These are phyloP conservation scores for Balearica regulorum DNA, from an alignment of 2,797 vertebrate species.

Conservation along the genomic window DNA sequence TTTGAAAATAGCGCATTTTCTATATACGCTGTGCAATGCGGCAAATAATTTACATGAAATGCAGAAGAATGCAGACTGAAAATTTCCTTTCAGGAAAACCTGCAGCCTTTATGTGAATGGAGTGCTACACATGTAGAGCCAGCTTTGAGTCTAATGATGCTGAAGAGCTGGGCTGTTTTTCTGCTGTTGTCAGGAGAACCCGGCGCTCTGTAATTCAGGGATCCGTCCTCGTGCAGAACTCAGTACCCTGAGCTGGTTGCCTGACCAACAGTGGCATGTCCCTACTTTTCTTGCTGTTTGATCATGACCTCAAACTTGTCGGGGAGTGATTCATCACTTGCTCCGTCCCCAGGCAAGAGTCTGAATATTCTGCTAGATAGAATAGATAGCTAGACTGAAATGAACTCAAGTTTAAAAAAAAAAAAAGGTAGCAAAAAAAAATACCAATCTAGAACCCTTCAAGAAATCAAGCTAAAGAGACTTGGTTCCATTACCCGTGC, in stretches of 20 bases:
- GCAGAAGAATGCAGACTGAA: background rate
- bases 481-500: background rate
- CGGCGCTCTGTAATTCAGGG: background rate
- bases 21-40: too few relatives aligned
- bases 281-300: background rate
- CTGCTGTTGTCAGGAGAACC: background rate
- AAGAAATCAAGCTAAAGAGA: constrained; percentile 2
- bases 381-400: background rate
- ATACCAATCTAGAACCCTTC: background rate
- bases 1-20: background rate
- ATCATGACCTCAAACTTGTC: background rate
- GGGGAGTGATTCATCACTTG: background rate
- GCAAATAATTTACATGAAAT: background rate
- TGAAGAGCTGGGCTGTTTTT: background rate
- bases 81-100: background rate
- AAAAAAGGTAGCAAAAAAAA: background rate
- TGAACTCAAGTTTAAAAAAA: background rate
- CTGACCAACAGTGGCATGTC: background rate
- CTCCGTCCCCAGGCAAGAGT: background rate
- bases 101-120: rapidly evolving
- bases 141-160: background rate
- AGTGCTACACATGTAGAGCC: rapidly evolving
- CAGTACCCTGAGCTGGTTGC: background rate
- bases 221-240: background rate
- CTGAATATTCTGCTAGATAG: background rate